phyloP scores from a whole-genome alignment of 1,140 invertebrate genomes.

The Hermetia illucens region DNA sequence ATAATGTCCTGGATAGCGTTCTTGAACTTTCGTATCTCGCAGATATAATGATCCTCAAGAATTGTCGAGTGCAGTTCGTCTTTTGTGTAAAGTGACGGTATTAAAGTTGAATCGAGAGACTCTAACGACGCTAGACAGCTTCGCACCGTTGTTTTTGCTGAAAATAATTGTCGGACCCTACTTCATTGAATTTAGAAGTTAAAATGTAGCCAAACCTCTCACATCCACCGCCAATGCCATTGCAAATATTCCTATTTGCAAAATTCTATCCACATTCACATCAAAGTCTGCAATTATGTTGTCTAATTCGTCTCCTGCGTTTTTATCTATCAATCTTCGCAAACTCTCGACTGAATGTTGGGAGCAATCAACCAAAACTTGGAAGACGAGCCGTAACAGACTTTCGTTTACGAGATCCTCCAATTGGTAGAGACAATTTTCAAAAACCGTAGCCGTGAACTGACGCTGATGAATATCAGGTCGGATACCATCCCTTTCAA shows the following conservation, averaged over 20 bases:
- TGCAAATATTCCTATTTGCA: constrained; percentile 25
- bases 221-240: constrained; percentile 18
- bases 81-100: constrained; percentile 18
- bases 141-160: constrained; percentile 23
- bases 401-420: constrained; percentile 24
- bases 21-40: constrained; percentile 22
- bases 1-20: constrained; percentile 19
- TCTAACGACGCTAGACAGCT: constrained; percentile 26
- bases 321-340: constrained; percentile 10
- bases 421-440: constrained; percentile 18
- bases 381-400: constrained; percentile 19
- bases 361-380: constrained; percentile 22
- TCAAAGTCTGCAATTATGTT: constrained; percentile 27
- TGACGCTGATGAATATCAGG: constrained; percentile 10
- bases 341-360: constrained; percentile 23
- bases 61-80: constrained; percentile 18
- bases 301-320: constrained; percentile 14
- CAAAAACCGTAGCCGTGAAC: constrained; percentile 15
- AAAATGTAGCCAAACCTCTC: constrained; percentile 11
- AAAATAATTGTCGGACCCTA: constrained; percentile 3
- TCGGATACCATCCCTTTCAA: constrained; percentile 4
- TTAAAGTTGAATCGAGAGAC: constrained; percentile 21
- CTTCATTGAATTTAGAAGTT: not conserved
- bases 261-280: constrained; percentile 24
- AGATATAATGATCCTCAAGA: constrained; percentile 24